Percentiles rank a stretch among this genome's conserved stretches.
Evolutionary conservation across 2,113 vertebrate genomes (phyloP).

Genomic region (Oenanthe melanoleuca): DNA sequence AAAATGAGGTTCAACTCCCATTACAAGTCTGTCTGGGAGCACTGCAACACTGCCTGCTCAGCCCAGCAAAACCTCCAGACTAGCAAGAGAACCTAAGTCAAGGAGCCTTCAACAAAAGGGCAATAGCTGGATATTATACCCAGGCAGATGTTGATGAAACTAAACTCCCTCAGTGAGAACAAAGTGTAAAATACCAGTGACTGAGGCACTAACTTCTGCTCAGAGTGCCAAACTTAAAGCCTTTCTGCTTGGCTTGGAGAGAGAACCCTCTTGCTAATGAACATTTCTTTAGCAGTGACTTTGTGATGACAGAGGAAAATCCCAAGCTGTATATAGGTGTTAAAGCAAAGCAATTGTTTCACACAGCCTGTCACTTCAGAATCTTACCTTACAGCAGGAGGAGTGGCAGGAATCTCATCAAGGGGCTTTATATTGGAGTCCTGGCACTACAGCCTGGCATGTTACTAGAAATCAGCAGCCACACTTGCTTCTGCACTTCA

Average conservation of each 20-base stretch:
- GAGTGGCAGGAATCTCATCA: not conserved
- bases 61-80: not conserved
- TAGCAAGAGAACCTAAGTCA: not conserved
- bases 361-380: not conserved
- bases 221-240: not conserved
- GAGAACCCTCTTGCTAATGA: not conserved
- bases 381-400: not conserved
- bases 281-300: not conserved
- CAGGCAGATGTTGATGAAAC: not conserved
- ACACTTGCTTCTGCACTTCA: not conserved
- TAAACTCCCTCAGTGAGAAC: not conserved
- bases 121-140: not conserved
- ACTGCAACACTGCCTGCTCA: not conserved
- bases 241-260: not conserved
- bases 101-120: not conserved
- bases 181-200: not conserved
- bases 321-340: not conserved
- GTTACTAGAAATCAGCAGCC: not conserved
- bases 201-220: not conserved
- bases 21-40: not conserved
- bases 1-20: not conserved
- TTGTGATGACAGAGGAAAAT: not conserved
- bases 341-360: not conserved
- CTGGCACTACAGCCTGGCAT: not conserved
- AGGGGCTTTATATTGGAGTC: not conserved